Conservation (phyloP, 92 coral and sea anemone species). For the Meandrina meandrites region DNA sequence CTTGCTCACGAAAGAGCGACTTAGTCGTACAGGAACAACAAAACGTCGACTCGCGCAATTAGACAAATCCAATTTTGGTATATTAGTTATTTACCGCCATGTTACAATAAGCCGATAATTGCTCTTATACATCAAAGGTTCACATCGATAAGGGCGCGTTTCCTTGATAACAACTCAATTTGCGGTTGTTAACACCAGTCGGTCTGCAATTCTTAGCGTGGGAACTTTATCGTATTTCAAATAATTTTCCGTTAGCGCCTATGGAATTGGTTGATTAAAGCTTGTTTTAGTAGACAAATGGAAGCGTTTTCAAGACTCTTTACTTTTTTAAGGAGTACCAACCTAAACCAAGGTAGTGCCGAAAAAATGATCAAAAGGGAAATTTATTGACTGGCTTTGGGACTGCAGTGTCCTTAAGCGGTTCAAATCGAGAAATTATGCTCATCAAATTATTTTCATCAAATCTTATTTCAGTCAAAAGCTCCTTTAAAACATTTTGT, state of each 20-base stretch:
- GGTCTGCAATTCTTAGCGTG: background rate
- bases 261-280: background rate
- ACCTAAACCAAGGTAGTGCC: background rate
- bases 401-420: background rate
- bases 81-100: conserved; percentile 13
- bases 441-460: too few relatives aligned
- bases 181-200: background rate
- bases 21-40: background rate
- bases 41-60: conserved; percentile 9
- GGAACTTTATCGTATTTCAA: background rate
- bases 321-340: background rate
- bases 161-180: conserved; percentile 4
- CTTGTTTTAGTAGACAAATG: background rate
- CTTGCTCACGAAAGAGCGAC: background rate
- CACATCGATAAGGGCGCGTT: conserved; percentile 12
- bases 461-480: too few relatives aligned
- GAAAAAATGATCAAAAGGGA: background rate
- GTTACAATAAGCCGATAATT: conserved; percentile 9
- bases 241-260: conserved; percentile 2
- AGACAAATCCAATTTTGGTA: background rate
- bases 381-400: background rate
- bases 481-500: background rate
- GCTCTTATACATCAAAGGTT: background rate
- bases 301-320: background rate
- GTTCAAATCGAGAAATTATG: background rate